These are phyloP conservation scores for Nerophis lumbriciformis DNA, from an alignment of 2,113 vertebrate genomes.

Conservation along the genomic window DNA sequence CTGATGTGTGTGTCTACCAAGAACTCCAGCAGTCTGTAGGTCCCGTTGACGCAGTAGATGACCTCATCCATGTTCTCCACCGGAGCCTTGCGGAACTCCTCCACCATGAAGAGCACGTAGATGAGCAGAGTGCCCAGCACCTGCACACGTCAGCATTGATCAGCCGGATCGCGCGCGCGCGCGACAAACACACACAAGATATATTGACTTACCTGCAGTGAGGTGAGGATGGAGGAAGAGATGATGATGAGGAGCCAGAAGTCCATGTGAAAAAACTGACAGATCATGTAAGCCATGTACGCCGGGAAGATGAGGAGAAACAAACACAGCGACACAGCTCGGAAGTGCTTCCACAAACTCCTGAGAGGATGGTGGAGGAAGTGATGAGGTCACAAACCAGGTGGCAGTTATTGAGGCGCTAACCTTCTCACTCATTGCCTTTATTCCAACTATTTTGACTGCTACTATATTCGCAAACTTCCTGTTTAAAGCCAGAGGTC, in stretches of 20 bases:
- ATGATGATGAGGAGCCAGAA: slow-evolving; percentile 99
- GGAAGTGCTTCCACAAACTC: slow-evolving; percentile 98
- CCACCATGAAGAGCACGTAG: slow-evolving; percentile 97
- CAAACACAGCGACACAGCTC: slow-evolving; percentile 90
- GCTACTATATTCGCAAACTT: no score
- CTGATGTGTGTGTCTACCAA: slow-evolving; percentile 54
- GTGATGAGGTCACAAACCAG: background rate
- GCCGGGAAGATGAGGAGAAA: slow-evolving; percentile 93
- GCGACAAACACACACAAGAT: background rate
- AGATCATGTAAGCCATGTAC: slow-evolving; percentile 98
- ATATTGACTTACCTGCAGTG: slow-evolving; percentile 81
- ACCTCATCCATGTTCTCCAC: slow-evolving; percentile 99
- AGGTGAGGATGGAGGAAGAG: slow-evolving; percentile 95
- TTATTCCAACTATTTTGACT: no score
- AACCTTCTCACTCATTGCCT: no score
- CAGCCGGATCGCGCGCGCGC: background rate
- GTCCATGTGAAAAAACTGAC: slow-evolving; percentile 99
- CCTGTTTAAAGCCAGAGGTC: background rate
- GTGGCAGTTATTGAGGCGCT: no score
- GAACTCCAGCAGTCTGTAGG: slow-evolving; percentile 93
- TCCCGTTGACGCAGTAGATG: slow-evolving; percentile 95
- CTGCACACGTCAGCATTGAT: slow-evolving; percentile 55
- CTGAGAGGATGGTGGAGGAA: slow-evolving; percentile 52
- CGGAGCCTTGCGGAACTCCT: slow-evolving; percentile 92
- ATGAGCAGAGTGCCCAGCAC: slow-evolving; percentile 94